Evolutionary conservation across 2,113 vertebrate genomes (phyloP).

Genomic region (Accipiter cooperii): DNA sequence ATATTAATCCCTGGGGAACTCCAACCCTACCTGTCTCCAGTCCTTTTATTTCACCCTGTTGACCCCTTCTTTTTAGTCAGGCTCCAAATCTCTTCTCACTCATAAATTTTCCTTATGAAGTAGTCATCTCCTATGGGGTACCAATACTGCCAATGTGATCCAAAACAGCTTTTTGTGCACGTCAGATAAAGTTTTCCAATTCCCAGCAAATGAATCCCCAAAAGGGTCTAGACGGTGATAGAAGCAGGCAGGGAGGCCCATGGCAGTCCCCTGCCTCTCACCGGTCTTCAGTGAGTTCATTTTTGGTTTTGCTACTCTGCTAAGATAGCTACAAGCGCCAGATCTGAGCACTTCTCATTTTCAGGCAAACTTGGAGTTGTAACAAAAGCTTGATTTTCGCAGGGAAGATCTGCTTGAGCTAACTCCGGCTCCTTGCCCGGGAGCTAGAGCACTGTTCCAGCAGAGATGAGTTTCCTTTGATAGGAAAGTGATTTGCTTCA

Average conservation of each 20-base stretch:
- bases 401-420: neutral
- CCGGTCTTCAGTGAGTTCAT: neutral
- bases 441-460: neutral
- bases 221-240: neutral
- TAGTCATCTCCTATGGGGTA: neutral
- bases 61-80: neutral
- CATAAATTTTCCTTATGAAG: neutral
- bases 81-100: neutral
- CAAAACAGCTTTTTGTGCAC: neutral
- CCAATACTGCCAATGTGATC: neutral
- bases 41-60: neutral
- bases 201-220: neutral
- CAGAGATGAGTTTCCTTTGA: neutral
- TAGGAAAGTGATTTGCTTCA: neutral
- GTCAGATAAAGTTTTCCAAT: rapidly evolving
- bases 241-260: neutral
- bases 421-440: rapidly evolving
- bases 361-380: neutral
- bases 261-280: neutral
- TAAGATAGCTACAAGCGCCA: neutral
- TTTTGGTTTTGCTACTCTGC: neutral
- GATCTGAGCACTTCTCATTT: neutral
- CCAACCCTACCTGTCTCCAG: neutral
- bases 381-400: neutral
- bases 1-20: neutral